Evolutionary conservation across 2,888 invertebrate species (phyloP).

Genomic region (Mechanitis messenoides): DNA sequence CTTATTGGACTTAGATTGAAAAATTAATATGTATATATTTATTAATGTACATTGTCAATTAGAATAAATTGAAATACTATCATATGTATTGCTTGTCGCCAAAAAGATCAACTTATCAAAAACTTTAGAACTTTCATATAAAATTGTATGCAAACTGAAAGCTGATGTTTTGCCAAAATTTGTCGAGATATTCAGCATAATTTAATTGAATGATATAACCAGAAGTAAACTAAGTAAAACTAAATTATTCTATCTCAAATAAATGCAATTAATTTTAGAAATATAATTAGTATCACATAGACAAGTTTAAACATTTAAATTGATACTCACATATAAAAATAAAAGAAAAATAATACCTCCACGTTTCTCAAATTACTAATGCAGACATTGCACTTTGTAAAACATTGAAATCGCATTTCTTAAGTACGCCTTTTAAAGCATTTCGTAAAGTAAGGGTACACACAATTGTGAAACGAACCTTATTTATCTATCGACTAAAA

Average conservation of each 20-base stretch:
- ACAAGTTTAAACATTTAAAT: no score
- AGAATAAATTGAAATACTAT: slow-evolving; percentile 9
- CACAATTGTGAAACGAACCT: slow-evolving; percentile 29
- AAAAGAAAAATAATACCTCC: no score
- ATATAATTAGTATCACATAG: neutral
- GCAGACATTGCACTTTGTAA: slow-evolving; percentile 22
- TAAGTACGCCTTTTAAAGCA: slow-evolving; percentile 22
- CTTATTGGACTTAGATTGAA: no score
- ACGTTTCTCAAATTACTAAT: slow-evolving; percentile 11
- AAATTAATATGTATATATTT: neutral
- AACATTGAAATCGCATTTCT: slow-evolving; percentile 25
- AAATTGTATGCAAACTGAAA: slow-evolving; percentile 28
- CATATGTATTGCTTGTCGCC: slow-evolving; percentile 21
- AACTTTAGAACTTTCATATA: slow-evolving; percentile 31
- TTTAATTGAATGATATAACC: slow-evolving; percentile 29
- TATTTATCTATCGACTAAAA: slow-evolving; percentile 29
- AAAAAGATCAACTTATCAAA: slow-evolving; percentile 32
- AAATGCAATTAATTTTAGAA: neutral
- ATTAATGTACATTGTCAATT: neutral
- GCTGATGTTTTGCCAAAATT: slow-evolving; percentile 33
- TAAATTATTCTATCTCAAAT: neutral
- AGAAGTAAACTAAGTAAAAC: slow-evolving; percentile 14
- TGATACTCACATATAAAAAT: no score
- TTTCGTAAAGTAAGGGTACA: slow-evolving; percentile 28
- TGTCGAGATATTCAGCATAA: slow-evolving; percentile 30